Evolutionary conservation across 2,888 invertebrate species (phyloP).

Genomic region (Boloria euphrosyne): DNA sequence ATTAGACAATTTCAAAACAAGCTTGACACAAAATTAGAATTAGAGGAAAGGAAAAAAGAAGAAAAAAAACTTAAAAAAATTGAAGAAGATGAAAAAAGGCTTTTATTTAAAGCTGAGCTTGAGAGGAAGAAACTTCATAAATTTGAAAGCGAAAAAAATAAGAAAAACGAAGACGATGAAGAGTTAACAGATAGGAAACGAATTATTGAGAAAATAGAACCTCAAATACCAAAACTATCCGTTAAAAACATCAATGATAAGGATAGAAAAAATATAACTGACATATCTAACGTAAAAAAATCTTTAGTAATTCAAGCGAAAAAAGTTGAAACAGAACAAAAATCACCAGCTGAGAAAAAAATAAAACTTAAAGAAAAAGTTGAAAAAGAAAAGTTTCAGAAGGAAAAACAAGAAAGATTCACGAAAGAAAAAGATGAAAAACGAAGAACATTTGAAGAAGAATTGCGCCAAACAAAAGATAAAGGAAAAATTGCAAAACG

Average conservation of each 20-base stretch:
- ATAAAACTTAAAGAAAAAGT: conserved; percentile 21
- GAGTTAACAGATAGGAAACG: no score
- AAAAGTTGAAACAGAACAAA: conserved; percentile 37
- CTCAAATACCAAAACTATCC: no score
- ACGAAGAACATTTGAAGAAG: neutral
- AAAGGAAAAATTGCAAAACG: conserved; percentile 32
- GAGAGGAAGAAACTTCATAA: conserved; percentile 19
- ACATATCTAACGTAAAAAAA: no score
- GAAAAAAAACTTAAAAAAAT: conserved; percentile 20
- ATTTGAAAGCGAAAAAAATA: conserved; percentile 7
- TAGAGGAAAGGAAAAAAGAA: conserved; percentile 38
- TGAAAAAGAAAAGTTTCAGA: conserved; percentile 31
- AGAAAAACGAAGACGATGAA: neutral
- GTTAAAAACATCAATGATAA: no score
- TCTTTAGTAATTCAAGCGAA: no score
- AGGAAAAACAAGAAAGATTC: conserved; percentile 26
- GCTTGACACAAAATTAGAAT: conserved; percentile 44
- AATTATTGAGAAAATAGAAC: no score
- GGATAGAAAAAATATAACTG: no score
- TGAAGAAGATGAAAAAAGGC: conserved; percentile 7
- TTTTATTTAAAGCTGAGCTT: conserved; percentile 18
- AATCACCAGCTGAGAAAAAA: conserved; percentile 13
- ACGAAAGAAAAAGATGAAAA: conserved; percentile 24
- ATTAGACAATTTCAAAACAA: conserved; percentile 55
- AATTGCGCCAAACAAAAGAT: conserved; percentile 20